phyloP scores from a whole-genome alignment of 2,113 vertebrate genomes.

The Meriones unguiculatus region DNA sequence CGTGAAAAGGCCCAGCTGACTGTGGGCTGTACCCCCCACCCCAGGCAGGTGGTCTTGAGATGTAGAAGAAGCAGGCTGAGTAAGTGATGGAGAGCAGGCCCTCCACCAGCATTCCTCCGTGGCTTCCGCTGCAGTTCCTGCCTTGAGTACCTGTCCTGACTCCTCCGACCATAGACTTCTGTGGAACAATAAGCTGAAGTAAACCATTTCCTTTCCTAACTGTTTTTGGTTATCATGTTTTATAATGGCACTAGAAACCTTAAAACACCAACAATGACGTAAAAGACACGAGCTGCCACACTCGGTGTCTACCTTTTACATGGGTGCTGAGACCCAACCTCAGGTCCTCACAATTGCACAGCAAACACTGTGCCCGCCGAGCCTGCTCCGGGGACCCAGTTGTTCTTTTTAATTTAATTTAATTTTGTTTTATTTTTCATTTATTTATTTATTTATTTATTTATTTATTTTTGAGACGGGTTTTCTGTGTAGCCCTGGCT shows the following conservation, averaged over 20 bases:
- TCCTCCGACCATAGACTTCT: background rate
- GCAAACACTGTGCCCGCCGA: background rate
- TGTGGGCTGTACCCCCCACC: background rate
- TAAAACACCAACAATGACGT: background rate
- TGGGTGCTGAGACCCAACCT: background rate
- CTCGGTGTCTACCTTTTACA: background rate
- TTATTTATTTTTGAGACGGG: too few relatives aligned
- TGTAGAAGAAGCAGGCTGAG: background rate
- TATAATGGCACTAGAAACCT: background rate
- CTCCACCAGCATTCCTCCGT: background rate
- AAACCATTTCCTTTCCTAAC: background rate
- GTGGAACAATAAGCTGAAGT: background rate
- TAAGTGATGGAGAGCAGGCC: background rate
- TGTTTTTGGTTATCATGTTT: background rate
- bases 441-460: too few relatives aligned
- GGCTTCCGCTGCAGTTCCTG: background rate
- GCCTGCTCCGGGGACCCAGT: background rate
- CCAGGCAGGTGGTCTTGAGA: background rate
- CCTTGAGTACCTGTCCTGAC: background rate
- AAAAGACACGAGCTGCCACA: background rate
- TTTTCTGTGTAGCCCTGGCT: too few relatives aligned
- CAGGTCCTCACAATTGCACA: background rate
- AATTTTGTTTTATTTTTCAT: too few relatives aligned
- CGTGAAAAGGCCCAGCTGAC: background rate
- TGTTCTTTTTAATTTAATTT: background rate